These are phyloP conservation scores for Drosophila suboccidentalis DNA, from an alignment of 2,888 invertebrate species.

Conservation along the genomic window DNA sequence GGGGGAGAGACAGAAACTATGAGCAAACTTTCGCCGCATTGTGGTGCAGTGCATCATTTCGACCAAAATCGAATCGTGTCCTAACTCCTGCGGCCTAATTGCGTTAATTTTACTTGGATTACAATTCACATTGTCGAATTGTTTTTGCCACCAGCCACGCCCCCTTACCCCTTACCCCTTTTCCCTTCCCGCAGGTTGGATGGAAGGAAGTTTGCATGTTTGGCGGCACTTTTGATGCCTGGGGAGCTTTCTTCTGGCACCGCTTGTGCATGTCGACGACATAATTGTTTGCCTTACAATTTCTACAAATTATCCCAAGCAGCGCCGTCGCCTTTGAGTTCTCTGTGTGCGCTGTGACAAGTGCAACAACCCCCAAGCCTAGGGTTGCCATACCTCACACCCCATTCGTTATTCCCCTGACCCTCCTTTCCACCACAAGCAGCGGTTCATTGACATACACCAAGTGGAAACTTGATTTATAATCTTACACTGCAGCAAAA, in stretches of 20 bases:
- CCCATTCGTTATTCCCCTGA: neutral
- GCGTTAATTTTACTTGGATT: constrained; percentile 78
- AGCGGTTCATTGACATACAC: constrained; percentile 26
- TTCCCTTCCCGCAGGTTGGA: neutral
- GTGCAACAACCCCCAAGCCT: constrained; percentile 50
- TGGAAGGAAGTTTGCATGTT: constrained; percentile 63
- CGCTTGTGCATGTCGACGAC: constrained; percentile 73
- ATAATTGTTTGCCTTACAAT: constrained; percentile 71
- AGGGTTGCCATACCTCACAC: neutral
- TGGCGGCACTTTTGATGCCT: constrained; percentile 64
- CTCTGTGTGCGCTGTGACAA: constrained; percentile 24
- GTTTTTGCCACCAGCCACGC: constrained; percentile 58
- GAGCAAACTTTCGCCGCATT: constrained; percentile 36
- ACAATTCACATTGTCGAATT: constrained; percentile 60
- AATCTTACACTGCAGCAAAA: constrained; percentile 15
- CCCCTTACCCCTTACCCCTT: constrained; percentile 11
- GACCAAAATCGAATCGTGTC: constrained; percentile 44
- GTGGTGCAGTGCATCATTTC: constrained; percentile 61
- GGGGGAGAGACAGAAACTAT: neutral
- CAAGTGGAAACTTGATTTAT: constrained; percentile 21
- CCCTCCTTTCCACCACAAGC: neutral
- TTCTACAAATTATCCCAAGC: constrained; percentile 60
- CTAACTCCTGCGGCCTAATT: constrained; percentile 71
- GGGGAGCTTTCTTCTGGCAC: constrained; percentile 15
- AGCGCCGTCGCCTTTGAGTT: constrained; percentile 34